Conservation (phyloP, 2,113 vertebrate species). For the Perccottus glenii region DNA sequence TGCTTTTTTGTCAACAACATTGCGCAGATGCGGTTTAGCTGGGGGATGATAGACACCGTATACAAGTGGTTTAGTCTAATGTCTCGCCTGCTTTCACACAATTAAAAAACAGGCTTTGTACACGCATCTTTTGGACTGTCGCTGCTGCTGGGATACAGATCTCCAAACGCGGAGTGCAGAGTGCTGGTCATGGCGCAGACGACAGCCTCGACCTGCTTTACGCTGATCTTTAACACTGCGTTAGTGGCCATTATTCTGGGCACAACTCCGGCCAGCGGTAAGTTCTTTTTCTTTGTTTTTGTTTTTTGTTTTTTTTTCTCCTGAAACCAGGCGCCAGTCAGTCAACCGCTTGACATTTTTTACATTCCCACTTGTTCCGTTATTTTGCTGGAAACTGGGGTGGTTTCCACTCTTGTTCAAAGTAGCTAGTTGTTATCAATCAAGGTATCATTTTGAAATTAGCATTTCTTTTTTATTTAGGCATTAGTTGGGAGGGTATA, state of each 20-base stretch:
- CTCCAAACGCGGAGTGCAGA: neutral
- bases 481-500: too few relatives aligned
- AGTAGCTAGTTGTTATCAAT: too few relatives aligned
- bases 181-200: constrained; percentile 47
- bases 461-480: too few relatives aligned
- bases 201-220: constrained; percentile 22
- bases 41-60: neutral
- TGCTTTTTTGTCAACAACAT: constrained; percentile 32
- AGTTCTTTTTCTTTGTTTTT: constrained; percentile 34
- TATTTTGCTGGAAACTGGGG: neutral
- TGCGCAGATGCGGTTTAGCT: neutral
- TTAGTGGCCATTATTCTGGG: constrained; percentile 5
- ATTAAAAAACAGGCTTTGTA: neutral
- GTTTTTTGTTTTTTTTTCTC: constrained; percentile 4
- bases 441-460: too few relatives aligned
- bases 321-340: neutral
- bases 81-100: neutral
- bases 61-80: neutral
- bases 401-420: too few relatives aligned
- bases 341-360: neutral
- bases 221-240: constrained; percentile 26
- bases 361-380: neutral
- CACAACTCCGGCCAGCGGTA: constrained; percentile 45
- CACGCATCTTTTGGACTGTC: neutral
- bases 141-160: neutral